A percentile compares a stretch with the other conserved stretches of the same genome.
These are phyloP conservation scores for Rhagonycha fulva DNA, from an alignment of 2,888 invertebrate genomes.

Conservation along the genomic window DNA sequence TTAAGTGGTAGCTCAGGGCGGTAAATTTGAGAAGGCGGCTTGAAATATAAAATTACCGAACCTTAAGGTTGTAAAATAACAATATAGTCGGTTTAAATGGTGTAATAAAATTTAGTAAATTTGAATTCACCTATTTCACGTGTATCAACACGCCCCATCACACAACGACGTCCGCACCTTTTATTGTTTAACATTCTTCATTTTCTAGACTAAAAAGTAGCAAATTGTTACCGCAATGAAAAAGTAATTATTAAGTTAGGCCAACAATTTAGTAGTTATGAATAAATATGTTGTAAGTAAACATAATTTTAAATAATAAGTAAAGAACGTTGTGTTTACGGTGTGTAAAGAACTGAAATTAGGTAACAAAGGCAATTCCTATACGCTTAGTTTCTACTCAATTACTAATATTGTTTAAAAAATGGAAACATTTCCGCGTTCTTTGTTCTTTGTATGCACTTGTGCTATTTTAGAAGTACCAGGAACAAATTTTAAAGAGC, in stretches of 20 bases:
- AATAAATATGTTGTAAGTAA: conserved; percentile 19
- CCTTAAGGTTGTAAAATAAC: background rate
- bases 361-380: conserved; percentile 20
- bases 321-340: conserved; percentile 20
- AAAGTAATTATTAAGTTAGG: background rate
- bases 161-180: background rate
- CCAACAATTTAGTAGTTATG: background rate
- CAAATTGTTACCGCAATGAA: background rate
- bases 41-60: background rate
- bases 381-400: conserved; percentile 23
- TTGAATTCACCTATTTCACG: background rate
- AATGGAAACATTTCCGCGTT: conserved; percentile 24
- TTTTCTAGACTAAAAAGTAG: background rate
- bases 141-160: background rate
- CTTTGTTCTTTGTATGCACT: conserved; percentile 1
- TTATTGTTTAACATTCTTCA: background rate
- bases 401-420: conserved; percentile 25
- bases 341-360: conserved; percentile 27
- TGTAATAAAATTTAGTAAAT: background rate
- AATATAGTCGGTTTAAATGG: background rate
- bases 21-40: background rate
- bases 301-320: conserved; percentile 13
- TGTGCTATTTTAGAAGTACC: background rate
- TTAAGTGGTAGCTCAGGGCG: background rate
- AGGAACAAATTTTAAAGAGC: background rate